These are phyloP conservation scores for Drosophila leontia DNA, from an alignment of 1,140 invertebrate species.

Conservation along the genomic window DNA sequence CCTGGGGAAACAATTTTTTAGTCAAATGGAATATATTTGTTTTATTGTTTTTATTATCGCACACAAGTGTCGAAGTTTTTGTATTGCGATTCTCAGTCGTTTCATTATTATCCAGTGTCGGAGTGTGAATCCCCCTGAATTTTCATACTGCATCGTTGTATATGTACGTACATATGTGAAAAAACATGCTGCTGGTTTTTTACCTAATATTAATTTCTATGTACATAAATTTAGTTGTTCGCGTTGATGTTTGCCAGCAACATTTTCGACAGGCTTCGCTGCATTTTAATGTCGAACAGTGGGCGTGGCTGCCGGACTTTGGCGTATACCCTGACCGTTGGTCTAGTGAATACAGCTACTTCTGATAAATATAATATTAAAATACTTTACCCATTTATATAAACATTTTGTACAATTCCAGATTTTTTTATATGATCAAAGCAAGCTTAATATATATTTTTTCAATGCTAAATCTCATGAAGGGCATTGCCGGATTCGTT, in stretches of 20 bases:
- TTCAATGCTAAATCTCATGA: background rate
- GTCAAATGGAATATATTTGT: slow-evolving; percentile 46
- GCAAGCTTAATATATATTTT: background rate
- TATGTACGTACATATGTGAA: background rate
- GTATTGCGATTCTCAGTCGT: slow-evolving; percentile 7
- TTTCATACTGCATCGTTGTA: background rate
- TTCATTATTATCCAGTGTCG: slow-evolving; percentile 39
- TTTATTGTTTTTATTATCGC: slow-evolving; percentile 60
- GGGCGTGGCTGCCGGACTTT: background rate
- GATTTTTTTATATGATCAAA: background rate
- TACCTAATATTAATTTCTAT: slow-evolving; percentile 77
- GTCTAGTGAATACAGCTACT: background rate
- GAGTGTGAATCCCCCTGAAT: slow-evolving; percentile 21
- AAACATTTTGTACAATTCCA: background rate
- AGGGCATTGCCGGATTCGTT: slow-evolving; percentile 30
- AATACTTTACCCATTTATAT: background rate
- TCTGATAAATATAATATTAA: too few species aligned
- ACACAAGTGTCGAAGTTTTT: slow-evolving; percentile 41
- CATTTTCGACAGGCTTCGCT: slow-evolving; percentile 69
- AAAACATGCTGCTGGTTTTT: slow-evolving; percentile 40
- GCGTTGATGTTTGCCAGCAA: slow-evolving; percentile 36
- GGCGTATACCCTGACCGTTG: background rate
- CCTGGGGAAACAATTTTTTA: slow-evolving; percentile 28
- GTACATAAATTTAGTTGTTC: slow-evolving; percentile 78
- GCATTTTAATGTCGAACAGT: slow-evolving; percentile 61